Conservation (phyloP, 2,113 vertebrate genomes). For the Calypte anna region DNA sequence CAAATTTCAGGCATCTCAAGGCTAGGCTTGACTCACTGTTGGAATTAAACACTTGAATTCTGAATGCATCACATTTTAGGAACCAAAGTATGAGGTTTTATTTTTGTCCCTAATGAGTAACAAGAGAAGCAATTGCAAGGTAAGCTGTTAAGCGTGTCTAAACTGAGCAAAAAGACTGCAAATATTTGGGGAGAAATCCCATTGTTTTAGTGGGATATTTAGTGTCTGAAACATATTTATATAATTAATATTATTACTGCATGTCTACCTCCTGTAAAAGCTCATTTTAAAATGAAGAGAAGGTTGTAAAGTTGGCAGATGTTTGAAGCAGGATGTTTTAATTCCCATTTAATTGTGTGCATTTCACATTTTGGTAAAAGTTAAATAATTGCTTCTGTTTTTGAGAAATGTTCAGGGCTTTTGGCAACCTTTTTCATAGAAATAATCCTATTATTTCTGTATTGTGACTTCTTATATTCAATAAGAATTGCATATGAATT, state of each 20-base stretch:
- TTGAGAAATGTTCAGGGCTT: neutral
- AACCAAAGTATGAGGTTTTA: neutral
- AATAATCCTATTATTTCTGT: neutral
- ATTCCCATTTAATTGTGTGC: neutral
- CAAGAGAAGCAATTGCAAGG: neutral
- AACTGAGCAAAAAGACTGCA: neutral
- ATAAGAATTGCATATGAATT: neutral
- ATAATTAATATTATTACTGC: neutral
- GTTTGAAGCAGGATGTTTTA: constrained; percentile 17
- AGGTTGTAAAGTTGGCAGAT: neutral
- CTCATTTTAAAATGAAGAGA: constrained; percentile 4
- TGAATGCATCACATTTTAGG: neutral
- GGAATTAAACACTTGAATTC: neutral
- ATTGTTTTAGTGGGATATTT: neutral
- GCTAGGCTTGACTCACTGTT: neutral
- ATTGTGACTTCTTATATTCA: neutral
- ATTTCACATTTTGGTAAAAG: neutral
- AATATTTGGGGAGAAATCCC: neutral
- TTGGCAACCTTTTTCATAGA: neutral
- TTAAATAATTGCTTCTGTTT: neutral
- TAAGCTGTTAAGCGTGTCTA: neutral
- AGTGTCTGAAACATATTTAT: neutral
- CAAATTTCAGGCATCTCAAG: neutral
- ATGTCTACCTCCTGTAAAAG: neutral
- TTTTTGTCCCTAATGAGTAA: neutral